A percentile compares a stretch with the other conserved stretches of the same genome.
Evolutionary conservation across 2,113 vertebrate genomes (phyloP).

Genomic region (Entomyzon cyanotis): DNA sequence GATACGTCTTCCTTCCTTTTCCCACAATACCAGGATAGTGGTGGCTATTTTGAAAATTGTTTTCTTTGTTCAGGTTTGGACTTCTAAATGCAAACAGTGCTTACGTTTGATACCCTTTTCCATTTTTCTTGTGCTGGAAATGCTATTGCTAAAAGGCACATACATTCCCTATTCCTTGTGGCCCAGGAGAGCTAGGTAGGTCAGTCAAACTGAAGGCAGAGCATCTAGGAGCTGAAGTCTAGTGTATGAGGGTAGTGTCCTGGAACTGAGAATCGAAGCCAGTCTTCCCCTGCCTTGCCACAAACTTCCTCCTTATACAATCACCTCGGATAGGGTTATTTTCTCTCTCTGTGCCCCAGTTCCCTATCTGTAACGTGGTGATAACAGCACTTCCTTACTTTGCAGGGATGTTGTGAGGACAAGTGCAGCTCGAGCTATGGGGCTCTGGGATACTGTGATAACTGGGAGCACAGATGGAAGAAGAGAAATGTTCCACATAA

Average conservation of each 20-base stretch:
- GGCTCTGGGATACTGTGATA: neutral
- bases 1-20: neutral
- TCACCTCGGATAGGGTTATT: slow-evolving; percentile 28
- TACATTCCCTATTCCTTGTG: neutral
- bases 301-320: slow-evolving; percentile 34
- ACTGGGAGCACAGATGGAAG: neutral
- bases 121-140: neutral
- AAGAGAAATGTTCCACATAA: neutral
- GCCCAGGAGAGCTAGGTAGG: neutral
- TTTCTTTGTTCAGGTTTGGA: neutral
- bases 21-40: neutral
- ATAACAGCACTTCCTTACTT: slow-evolving; percentile 61
- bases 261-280: neutral
- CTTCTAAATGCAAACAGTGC: neutral
- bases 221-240: neutral
- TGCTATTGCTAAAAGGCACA: neutral
- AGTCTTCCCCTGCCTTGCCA: neutral
- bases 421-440: neutral
- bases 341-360: slow-evolving; percentile 32
- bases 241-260: neutral
- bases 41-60: neutral
- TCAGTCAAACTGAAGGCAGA: neutral
- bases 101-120: neutral
- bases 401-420: slow-evolving; percentile 23
- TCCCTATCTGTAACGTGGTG: slow-evolving; percentile 52